Evolutionary conservation across 30 jellyfish, hydroid and myxozoan species (phyloP).

Genomic region (Pelagia noctiluca): DNA sequence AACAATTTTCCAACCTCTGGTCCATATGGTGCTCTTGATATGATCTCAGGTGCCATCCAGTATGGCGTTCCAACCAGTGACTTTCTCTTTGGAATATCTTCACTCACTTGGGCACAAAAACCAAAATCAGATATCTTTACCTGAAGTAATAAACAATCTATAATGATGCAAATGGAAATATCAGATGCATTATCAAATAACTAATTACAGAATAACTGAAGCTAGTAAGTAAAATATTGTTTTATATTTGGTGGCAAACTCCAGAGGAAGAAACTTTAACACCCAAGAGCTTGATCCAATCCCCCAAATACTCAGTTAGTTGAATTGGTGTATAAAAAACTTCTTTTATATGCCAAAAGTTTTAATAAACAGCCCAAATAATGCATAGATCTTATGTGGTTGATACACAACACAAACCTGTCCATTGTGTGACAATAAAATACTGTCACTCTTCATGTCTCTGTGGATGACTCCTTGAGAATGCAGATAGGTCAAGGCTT

Average conservation of each 20-base stretch:
- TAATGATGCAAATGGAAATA: too few relatives aligned
- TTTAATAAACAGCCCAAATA: too few relatives aligned
- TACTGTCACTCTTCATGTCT: constrained; percentile 98
- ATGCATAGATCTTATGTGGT: too few relatives aligned
- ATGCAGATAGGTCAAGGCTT: constrained; percentile 92
- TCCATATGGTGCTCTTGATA: constrained; percentile 89
- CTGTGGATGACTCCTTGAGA: constrained; percentile 99
- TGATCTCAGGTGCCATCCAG: constrained; percentile 99
- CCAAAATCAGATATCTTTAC: constrained; percentile 98
- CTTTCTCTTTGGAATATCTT: constrained; percentile 85
- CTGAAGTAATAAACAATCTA: constrained; percentile 28
- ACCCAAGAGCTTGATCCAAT: too few relatives aligned
- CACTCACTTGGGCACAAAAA: constrained; percentile 94
- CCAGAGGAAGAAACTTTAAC: too few relatives aligned
- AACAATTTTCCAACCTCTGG: constrained; percentile 94
- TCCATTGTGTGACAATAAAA: constrained; percentile 87
- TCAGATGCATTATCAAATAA: too few relatives aligned
- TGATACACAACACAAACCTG: constrained; percentile 85
- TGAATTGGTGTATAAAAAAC: too few relatives aligned
- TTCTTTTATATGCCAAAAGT: too few relatives aligned
- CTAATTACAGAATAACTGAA: too few relatives aligned
- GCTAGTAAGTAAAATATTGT: too few relatives aligned
- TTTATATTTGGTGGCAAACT: too few relatives aligned
- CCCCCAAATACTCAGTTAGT: too few relatives aligned
- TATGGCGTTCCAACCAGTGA: constrained; percentile 99